Evolutionary conservation across 2,888 invertebrate species (phyloP), one percentile per base, ranked within the genome.

Genomic region (Lomographa bimaculata): DNA sequence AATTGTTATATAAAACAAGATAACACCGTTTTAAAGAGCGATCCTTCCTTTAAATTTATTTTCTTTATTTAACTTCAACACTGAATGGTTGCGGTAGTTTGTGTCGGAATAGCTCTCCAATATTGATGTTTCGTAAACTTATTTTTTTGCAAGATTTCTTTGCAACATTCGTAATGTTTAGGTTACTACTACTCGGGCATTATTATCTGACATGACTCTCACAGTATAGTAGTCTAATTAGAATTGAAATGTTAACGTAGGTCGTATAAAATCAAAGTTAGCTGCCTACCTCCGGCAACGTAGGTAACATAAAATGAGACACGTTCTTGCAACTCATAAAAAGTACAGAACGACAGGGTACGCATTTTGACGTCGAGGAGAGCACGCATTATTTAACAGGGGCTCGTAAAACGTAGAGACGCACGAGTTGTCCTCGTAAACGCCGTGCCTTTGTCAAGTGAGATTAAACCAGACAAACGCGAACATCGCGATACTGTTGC

Each of bases 371-470:
- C 66, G 71, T 65, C 71, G 74, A 64, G 72, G 74, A 69, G 66
- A 71, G 64, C 71, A 68, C 70, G 71, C 73, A 81, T 78, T 78
- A 80, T 81, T 80, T 76, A 80, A 72, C 71, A 70, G 68, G 60
- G 52, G 57, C 57, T 61, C 70, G 72, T 82, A 78, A 81, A 78
- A 73, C 63, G 68, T 62, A 57, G 62, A 59, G 52, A 66, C 63
- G 61, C 65, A 67, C 64, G 67, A 65, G 64, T 60, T 66, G 62
- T 55, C 56, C 60, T 71, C 78, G 72, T 78, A 78, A 77, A 76
- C 61, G 68, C 55, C 55, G 57, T 57, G 57, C 59, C 60, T 60
- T 63, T 68, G 68, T 71, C 64, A 64, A 65, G 65, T 60, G 60
- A 71, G 66, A 75, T 74, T 71, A 71, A 73, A 71, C 55, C 60